These are phyloP conservation scores for Lycocorax pyrrhopterus DNA, from an alignment of 2,113 vertebrate species.

Conservation along the genomic window DNA sequence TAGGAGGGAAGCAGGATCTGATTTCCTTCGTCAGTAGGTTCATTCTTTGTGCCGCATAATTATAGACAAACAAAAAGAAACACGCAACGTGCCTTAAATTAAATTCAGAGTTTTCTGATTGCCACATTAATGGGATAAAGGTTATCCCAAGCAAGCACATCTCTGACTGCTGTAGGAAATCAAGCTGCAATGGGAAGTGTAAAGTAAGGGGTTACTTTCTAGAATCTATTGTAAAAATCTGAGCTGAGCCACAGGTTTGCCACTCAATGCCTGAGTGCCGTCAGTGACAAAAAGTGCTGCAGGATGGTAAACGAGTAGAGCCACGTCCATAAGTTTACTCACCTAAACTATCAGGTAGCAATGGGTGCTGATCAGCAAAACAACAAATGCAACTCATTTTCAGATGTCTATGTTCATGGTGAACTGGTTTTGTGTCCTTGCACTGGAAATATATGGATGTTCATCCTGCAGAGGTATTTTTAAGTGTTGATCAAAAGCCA, in stretches of 20 bases:
- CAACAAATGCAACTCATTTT: neutral
- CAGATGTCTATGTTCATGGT: neutral
- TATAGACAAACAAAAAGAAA: neutral
- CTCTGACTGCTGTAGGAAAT: neutral
- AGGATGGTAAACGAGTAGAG: neutral
- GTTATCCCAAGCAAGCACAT: neutral
- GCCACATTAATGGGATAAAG: neutral
- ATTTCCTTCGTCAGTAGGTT: constrained; percentile 3
- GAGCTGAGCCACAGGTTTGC: neutral
- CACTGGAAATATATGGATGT: neutral
- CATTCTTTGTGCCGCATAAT: neutral
- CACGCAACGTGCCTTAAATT: neutral
- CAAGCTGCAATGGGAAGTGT: neutral
- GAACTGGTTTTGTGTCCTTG: neutral
- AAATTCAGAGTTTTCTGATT: neutral
- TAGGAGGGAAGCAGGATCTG: neutral
- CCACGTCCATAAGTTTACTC: neutral
- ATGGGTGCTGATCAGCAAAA: neutral
- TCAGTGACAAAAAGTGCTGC: neutral
- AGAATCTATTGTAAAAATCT: neutral
- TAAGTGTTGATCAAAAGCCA: neutral
- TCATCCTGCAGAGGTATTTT: neutral
- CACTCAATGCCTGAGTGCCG: neutral
- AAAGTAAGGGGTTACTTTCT: neutral
- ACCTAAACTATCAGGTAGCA: neutral